Evolutionary conservation across 1,140 invertebrate species (phyloP), one percentile per base, ranked within the genome.

Genomic region (Lamellibrachia luymesi): DNA sequence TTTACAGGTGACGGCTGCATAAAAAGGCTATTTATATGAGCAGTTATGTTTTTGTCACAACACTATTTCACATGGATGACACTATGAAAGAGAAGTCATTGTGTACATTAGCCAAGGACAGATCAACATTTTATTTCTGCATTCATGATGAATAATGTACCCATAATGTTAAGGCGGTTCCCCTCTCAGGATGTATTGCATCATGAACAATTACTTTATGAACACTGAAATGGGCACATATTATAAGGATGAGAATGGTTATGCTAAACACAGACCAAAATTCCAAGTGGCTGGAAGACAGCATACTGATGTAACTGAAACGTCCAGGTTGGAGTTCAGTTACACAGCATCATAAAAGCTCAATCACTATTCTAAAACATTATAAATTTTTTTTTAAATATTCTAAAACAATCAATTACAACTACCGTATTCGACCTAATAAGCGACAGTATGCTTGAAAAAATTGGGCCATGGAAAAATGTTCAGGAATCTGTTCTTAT

Each of bases 91-190:
- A 80, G 64, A 80, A 4, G 64, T 10, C 64, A 17, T 80, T 80
- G 64, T 80, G 64, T 80, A 22, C 25, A 80, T 80, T 80, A 80
- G 6, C 17, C 64, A 17, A 22, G 64, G 64, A 80, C 64, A 80
- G 64, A 80, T 80, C 64, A 80, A 22, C 64, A 80, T 80, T 80
- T 80, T 80, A 80, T 80, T 80, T 80, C 64, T 80, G 64, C 64
- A 80, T 80, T 80, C 64, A 80, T 80, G 7, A 80, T 80, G 13
- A 80, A 22, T 80, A 80, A 80, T 22, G 64, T 80, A 80, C 6
- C 64, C 13, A 22, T 80, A 17, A 22, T 80, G 13, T 80, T 80
- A 22, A 80, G 64, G 13, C 38, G 13, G 64, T 1, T 80, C 64
- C 64, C 64, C 0, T 8, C 25, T 80, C 64, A 80, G 17, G 64